Base-by-base conservation (phyloP, 2,113 vertebrate genomes). In the Gambusia affinis region DNA sequence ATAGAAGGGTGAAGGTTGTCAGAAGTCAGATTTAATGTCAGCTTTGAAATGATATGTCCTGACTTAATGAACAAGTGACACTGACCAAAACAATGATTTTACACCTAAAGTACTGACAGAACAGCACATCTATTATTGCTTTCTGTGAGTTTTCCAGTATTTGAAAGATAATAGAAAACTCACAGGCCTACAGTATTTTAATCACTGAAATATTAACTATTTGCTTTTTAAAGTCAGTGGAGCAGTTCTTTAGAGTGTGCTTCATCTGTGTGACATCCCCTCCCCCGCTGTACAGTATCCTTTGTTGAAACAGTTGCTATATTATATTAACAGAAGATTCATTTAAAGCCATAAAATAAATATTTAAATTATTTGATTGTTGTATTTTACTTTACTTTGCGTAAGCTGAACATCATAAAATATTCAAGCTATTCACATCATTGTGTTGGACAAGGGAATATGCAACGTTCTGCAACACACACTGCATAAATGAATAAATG, bases 281-380 rank as follows among this genome's bases (percentile, higher is more conserved):
- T 57, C 61, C 71, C 71, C 60, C 0, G 27, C 67, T 80, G 7
- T 70, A 51, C 29, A 44, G 60, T 72, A 39, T 72, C 70, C 24
- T 30, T 57, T 57, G 73, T 78, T 78, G 67, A 70, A 81, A 28
- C 24, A 27, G 35, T 79, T 81, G 64, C 72, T 72, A 22, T 30
- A 81, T 83, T 35, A 81, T 70, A 77, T 67, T 47, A 80, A 51
- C 12, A 73, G 17, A 78, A 70, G 39, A 30, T 66, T 67, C 3
- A 77, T 78, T 82, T n/a, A 31, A 86, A 90, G 83, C 81, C 88
- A 90, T 90, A 86, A 29, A 91, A 91, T 92, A 92, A 89, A 88
- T 39, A 82, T 82, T 24, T 77, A 28, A 73, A 63, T 85, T 82
- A 31, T 77, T 86, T 70, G 73, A 67, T 42, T 39, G 47, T 73